Evolutionary conservation across 1,140 invertebrate species (phyloP), one percentile per base, ranked within the genome.

Genomic region (Drosophila repletoides): DNA sequence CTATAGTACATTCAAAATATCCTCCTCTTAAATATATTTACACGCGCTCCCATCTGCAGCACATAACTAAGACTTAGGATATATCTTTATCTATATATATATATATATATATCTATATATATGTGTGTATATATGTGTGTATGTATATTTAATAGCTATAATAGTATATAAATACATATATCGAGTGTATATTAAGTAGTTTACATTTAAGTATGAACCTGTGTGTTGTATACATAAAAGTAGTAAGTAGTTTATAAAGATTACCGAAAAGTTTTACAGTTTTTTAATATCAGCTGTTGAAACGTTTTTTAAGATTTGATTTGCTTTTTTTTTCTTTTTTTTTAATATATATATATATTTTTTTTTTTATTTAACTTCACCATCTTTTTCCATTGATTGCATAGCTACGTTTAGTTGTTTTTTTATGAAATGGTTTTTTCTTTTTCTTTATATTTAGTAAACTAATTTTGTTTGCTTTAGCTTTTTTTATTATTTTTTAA

Each of bases 351-450:
- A n/a, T 55, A 34, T 22, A 17, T 31, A 2, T 15, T 28, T 15
- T 24, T 22, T 31, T 40, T 40, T 61, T 48, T 46, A 28, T 33
- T 52, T 36, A 38, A 72, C 79, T 84, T 84, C 79, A 84, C 79
- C 79, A 80, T 84, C 79, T 84, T 84, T 80, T 84, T 84, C 79
- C 79, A 84, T 84, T 84, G 80, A 80, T 84, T 84, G 80, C 80
- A 84, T 84, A 84, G 59, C 79, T 84, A 84, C 38, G 41, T 58
- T 28, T 86, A 84, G 43, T 55, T 45, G n/a, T n/a, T n/a, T n/a
- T n/a, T n/a, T n/a, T n/a, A n/a, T n/a, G n/a, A n/a, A n/a, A n/a
- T n/a, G n/a, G n/a, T 43, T 22, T 46, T n/a, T 12, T 31, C 33
- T 46, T 12, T 48, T 22, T 53, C 49, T 22, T 17, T 1, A 22